Conservation (phyloP, 2,113 vertebrate genomes). For the Ophiodon elongatus region DNA sequence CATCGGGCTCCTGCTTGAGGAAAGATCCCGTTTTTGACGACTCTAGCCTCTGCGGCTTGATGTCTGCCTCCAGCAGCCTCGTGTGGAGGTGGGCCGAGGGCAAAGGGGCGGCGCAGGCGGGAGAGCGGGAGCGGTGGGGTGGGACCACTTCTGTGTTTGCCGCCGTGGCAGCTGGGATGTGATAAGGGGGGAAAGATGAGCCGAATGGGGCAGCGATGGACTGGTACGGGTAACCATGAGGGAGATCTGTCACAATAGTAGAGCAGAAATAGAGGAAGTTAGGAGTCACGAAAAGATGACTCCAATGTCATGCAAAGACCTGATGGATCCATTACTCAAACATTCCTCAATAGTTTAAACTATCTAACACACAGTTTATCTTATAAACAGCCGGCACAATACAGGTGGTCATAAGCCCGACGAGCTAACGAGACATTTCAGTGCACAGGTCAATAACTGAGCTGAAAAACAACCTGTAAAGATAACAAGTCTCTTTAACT, state of each 20-base stretch:
- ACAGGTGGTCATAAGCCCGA: too few species aligned
- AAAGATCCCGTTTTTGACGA: conserved; percentile 46
- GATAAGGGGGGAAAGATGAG: conserved; percentile 90
- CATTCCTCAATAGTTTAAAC: background rate
- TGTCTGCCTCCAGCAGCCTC: conserved; percentile 82
- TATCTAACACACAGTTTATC: background rate
- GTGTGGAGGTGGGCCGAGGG: conserved; percentile 72
- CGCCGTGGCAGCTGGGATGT: conserved; percentile 85
- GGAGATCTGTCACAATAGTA: conserved; percentile 84
- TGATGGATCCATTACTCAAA: background rate
- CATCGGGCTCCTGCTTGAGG: conserved; percentile 58
- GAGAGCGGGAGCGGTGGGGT: conserved; percentile 71
- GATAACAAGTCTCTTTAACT: background rate
- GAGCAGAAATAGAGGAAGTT: conserved; percentile 12
- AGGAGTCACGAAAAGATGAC: background rate
- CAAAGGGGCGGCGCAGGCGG: conserved; percentile 84
- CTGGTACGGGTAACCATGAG: conserved; percentile 90
- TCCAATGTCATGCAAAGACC: background rate
- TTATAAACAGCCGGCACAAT: background rate
- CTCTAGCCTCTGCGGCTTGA: conserved; percentile 86
- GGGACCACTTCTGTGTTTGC: conserved; percentile 84
- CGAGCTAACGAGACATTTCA: background rate
- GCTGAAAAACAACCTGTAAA: background rate
- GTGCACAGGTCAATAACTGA: background rate
- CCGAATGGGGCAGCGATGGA: conserved; percentile 89